Percentiles rank a stretch among this genome's conserved stretches.
These are phyloP conservation scores for Barbus barbus DNA, from an alignment of 2,113 vertebrate species.

Conservation along the genomic window DNA sequence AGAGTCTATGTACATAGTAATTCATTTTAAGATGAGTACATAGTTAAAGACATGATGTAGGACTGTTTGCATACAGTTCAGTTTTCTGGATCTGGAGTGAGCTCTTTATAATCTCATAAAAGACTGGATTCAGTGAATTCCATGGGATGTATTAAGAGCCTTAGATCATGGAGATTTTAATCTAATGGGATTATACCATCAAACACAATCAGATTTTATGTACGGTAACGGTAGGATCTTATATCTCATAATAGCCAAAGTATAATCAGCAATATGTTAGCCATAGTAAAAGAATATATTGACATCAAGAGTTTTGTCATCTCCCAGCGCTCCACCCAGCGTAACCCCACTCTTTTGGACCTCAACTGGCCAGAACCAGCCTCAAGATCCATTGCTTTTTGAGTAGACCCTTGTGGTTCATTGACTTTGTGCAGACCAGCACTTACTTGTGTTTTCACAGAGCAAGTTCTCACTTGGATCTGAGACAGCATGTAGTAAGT, in stretches of 20 bases:
- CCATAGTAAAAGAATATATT: not conserved
- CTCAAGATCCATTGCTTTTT: not conserved
- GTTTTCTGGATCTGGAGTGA: not conserved
- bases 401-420: not conserved
- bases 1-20: too few species aligned
- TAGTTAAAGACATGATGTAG: not conserved
- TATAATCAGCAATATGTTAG: not conserved
- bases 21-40: not conserved
- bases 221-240: not conserved
- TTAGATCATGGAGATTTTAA: not conserved
- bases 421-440: not conserved
- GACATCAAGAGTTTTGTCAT: not conserved
- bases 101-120: not conserved
- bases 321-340: not conserved
- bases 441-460: not conserved
- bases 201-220: constrained; percentile 9
- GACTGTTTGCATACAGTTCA: not conserved
- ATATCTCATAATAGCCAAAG: not conserved
- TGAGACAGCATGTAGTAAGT: not conserved
- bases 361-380: not conserved
- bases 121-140: not conserved
- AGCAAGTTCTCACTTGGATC: not conserved
- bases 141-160: not conserved
- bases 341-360: not conserved
- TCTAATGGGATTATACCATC: not conserved